Conservation (phyloP, 1,140 invertebrate species). For the Neodiprion fabricii region DNA sequence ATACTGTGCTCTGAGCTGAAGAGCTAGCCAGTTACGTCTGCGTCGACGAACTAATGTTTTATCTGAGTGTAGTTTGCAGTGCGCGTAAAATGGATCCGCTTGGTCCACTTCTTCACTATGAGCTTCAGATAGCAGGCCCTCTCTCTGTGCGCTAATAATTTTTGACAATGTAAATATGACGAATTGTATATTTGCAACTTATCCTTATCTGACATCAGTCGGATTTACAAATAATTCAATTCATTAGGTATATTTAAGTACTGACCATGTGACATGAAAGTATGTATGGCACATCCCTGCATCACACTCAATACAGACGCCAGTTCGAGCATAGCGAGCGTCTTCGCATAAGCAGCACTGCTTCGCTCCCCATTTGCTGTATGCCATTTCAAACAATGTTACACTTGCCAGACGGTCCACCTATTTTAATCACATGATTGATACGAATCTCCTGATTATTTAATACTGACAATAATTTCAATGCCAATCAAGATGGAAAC, state of each 20-base stretch:
- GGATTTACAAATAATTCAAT: no score
- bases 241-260: no score
- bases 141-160: conserved; percentile 83
- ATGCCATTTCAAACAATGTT: conserved; percentile 95
- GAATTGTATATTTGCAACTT: neutral
- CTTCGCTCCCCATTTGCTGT: conserved; percentile 93
- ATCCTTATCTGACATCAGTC: no score
- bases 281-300: conserved; percentile 97
- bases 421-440: conserved; percentile 40
- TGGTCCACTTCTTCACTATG: conserved; percentile 93
- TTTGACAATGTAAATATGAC: conserved; percentile 22
- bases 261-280: conserved; percentile 96
- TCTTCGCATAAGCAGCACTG: conserved; percentile 88
- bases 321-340: conserved; percentile 83
- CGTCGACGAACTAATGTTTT: conserved; percentile 79
- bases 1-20: conserved; percentile 82
- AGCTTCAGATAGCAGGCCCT: conserved; percentile 91
- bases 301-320: conserved; percentile 96
- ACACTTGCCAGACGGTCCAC: conserved; percentile 85
- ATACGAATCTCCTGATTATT: no score
- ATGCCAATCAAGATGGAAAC: no score
- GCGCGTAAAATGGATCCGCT: conserved; percentile 96
- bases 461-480: no score
- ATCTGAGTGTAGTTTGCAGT: conserved; percentile 92
- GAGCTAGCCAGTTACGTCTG: conserved; percentile 87